These are phyloP conservation scores for Notolepis coatsorum DNA, from an alignment of 2,797 vertebrate species.

Conservation along the genomic window DNA sequence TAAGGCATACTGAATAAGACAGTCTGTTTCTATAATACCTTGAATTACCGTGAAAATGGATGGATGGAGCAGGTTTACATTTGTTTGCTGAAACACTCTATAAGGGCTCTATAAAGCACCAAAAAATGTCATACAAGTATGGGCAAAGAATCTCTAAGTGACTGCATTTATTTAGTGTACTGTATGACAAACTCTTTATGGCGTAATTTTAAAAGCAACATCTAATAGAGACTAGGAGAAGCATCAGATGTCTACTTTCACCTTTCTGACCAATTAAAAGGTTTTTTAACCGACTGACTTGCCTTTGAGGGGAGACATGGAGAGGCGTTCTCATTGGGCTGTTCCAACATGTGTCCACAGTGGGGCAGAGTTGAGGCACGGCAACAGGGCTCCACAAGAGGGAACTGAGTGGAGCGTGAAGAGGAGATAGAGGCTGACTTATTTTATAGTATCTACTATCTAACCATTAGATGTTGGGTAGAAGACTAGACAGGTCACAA, in stretches of 20 bases:
- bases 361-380: constrained; percentile 64
- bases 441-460: no score
- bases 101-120: no score
- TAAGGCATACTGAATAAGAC: background rate
- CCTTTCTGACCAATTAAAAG: background rate
- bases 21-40: background rate
- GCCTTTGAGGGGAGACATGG: background rate
- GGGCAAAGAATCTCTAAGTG: no score
- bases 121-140: no score
- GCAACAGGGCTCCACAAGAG: background rate
- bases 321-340: background rate
- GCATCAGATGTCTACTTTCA: background rate
- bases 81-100: no score
- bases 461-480: background rate
- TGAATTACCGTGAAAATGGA: constrained; percentile 1
- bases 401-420: background rate
- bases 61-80: no score
- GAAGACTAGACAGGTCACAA: background rate
- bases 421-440: background rate
- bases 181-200: background rate
- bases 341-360: constrained; percentile 52
- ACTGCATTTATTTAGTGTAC: no score
- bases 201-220: background rate
- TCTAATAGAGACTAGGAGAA: background rate
- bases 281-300: background rate